phyloP scores from a whole-genome alignment of 2,113 vertebrate genomes.

The Poeciliopsis turrubarensis region DNA sequence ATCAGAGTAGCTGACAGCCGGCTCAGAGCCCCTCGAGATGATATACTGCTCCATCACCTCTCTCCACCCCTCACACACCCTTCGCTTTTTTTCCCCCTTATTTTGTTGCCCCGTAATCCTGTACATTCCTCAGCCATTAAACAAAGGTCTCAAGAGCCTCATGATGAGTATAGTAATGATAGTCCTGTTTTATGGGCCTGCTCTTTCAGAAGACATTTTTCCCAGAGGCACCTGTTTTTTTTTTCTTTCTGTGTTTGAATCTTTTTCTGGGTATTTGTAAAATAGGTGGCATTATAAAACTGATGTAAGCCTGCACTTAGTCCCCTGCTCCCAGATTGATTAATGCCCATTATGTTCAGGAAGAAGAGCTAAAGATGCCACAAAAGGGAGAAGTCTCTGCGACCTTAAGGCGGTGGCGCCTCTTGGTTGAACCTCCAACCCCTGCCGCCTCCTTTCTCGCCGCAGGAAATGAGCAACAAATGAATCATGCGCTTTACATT shows the following conservation, averaged over 20 bases:
- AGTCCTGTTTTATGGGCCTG: constrained; percentile 35
- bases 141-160: background rate
- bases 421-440: background rate
- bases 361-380: constrained; percentile 15
- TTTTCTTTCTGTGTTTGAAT: constrained; percentile 10
- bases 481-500: constrained; percentile 22
- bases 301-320: constrained; percentile 25
- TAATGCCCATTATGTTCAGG: background rate
- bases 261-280: constrained; percentile 22
- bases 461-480: constrained; percentile 10
- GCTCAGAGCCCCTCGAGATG: constrained; percentile 8
- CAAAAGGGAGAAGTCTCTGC: background rate
- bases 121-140: constrained; percentile 48
- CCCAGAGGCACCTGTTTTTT: constrained; percentile 17
- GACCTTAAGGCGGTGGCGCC: background rate
- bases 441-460: background rate
- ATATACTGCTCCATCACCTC: constrained; percentile 48
- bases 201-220: constrained; percentile 35
- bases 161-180: constrained; percentile 33
- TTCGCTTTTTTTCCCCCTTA: background rate
- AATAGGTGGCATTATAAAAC: constrained; percentile 37
- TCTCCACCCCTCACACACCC: constrained; percentile 2
- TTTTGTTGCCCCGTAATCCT: constrained; percentile 23
- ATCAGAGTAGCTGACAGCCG: constrained; percentile 32
- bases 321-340: constrained; percentile 15